Conservation (phyloP, 2,113 vertebrate species). For the Microcebus tavaratra region DNA sequence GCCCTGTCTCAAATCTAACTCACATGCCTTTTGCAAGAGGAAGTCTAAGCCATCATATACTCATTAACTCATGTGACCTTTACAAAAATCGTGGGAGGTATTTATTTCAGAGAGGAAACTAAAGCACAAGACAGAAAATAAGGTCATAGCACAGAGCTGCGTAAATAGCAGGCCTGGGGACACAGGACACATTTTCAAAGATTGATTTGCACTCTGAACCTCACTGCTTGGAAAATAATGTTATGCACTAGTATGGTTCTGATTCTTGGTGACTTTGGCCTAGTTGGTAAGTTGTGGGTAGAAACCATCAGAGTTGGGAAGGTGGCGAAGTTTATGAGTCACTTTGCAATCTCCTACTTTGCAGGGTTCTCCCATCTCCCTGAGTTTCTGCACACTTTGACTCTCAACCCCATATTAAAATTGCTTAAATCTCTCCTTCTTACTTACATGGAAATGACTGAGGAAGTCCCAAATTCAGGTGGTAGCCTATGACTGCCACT, state of each 20-base stretch:
- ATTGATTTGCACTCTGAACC: background rate
- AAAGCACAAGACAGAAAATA: background rate
- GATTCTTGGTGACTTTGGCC: background rate
- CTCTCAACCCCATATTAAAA: background rate
- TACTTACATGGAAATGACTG: background rate
- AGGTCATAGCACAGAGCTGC: background rate
- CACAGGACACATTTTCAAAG: background rate
- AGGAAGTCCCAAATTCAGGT: background rate
- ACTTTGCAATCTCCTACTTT: rapidly evolving
- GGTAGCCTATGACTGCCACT: background rate
- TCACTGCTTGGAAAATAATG: background rate
- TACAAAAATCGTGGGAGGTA: background rate
- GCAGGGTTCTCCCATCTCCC: too few species aligned
- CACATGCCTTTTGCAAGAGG: background rate
- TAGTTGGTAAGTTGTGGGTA: background rate
- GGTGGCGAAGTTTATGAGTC: background rate
- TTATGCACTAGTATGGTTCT: background rate
- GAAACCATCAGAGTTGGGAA: background rate
- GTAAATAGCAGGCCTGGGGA: background rate
- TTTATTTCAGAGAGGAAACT: background rate
- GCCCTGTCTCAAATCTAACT: background rate
- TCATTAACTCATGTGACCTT: background rate
- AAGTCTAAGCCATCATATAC: background rate
- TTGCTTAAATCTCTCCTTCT: background rate
- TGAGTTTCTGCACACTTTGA: background rate